Base-by-base conservation (phyloP, 1,140 invertebrate genomes). In the Chymomyza costata region DNA sequence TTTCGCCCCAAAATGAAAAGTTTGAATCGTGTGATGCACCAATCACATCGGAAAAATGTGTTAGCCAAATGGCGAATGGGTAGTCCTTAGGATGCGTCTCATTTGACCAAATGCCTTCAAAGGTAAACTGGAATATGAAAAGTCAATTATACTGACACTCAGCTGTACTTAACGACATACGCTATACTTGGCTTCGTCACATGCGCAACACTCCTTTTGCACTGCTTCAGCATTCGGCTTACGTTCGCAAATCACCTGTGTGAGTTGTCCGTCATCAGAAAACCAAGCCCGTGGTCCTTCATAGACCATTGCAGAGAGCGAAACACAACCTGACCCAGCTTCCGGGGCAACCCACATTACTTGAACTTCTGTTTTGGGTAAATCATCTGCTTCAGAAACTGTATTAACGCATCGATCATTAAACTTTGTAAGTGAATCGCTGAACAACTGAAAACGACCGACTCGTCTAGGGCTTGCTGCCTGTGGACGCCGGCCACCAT, bases 31-130 rank as follows among this genome's bases (percentile, higher is more conserved):
- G 98, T 0, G 95, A 94, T 3, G 96, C 97, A 0, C 98, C 98
- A 62, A 99, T 95, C 16, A 99, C 90, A 86, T 99, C 97, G 7
- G 97, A 99, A 87, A 99, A 99, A 86, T 99, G 97, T 0, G 97
- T 96, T 58, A 98, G 86, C 92, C 94, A 96, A 13, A 90, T 82
- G 7, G 93, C 92, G 64, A 92, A 91, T 3, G 98, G 98, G 86
- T 95, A 99, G 84, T 99, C 95, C 87, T 96, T 98, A 0, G 98
- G 97, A 86, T 99, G 98, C 0, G 97, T 99, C 70, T 92, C 89
- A 47, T 94, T 91, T 0, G 96, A 97, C 98, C 98, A 99, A 13
- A 98, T 90, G 0, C 98, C 98, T 87, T 99, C 92, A 86, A 99
- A 98, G 30, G 93, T 91, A 82, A 96, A 86, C 94, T 96, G 78